Conservation (phyloP, 2,113 vertebrate genomes). For the Gadus chalcogrammus region DNA sequence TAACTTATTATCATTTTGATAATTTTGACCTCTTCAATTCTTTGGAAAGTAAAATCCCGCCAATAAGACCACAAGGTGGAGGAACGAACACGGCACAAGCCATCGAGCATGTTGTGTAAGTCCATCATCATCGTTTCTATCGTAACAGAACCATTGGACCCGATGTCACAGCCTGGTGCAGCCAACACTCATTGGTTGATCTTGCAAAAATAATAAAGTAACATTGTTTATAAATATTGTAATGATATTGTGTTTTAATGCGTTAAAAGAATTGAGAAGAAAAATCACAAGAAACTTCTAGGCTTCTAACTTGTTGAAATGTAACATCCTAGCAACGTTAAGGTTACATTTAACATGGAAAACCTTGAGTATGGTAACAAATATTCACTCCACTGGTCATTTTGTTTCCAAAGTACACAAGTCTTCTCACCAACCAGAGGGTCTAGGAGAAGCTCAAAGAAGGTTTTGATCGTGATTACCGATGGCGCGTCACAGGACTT, state of each 20-base stretch:
- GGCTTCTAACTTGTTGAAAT: too few relatives aligned
- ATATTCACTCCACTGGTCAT: background rate
- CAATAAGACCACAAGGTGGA: accelerated
- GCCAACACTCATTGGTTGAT: too few relatives aligned
- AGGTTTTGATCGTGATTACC: slow-evolving; percentile 69
- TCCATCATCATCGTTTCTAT: background rate
- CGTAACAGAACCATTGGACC: too few relatives aligned
- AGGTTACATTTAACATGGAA: too few relatives aligned
- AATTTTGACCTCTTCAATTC: background rate
- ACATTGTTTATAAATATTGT: too few relatives aligned
- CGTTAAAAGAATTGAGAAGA: too few relatives aligned
- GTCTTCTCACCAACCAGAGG: slow-evolving; percentile 19
- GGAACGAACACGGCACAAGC: slow-evolving; percentile 34
- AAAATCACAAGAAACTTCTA: background rate
- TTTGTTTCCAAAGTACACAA: slow-evolving; percentile 11
- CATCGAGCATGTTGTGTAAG: slow-evolving; percentile 62
- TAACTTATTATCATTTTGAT: slow-evolving; percentile 34
- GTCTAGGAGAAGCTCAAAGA: slow-evolving; percentile 46
- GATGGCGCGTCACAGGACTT: slow-evolving; percentile 56
- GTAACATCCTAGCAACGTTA: too few relatives aligned
- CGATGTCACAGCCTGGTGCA: too few relatives aligned
- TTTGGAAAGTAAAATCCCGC: background rate
- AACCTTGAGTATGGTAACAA: background rate
- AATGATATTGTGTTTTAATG: too few relatives aligned
- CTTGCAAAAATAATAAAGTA: too few relatives aligned